phyloP scores from a whole-genome alignment of 2,888 invertebrate species.

The Synergus laeviventris region DNA sequence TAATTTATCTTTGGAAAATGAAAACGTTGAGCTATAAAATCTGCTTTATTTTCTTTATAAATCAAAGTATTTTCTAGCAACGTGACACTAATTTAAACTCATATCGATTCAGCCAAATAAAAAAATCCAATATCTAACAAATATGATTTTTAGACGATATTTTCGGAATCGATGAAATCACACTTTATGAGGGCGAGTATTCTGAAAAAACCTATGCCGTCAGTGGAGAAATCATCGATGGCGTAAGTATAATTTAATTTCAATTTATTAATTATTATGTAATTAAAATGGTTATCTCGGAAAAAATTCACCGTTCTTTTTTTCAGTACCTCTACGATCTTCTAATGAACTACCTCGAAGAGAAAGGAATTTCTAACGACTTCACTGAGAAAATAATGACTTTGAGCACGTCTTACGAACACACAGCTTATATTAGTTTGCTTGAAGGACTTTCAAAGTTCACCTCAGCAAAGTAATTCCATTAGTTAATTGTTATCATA shows the following conservation, averaged over 20 bases:
- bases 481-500: conserved; percentile 14
- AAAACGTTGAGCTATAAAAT: conserved; percentile 54
- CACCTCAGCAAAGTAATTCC: conserved; percentile 81
- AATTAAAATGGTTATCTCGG: background rate
- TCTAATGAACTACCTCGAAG: conserved; percentile 95
- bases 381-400: conserved; percentile 93
- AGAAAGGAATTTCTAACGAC: conserved; percentile 95
- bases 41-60: conserved; percentile 46
- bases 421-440: conserved; percentile 92
- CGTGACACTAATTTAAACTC: conserved; percentile 47
- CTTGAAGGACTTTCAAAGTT: conserved; percentile 92
- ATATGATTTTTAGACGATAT: conserved; percentile 83
- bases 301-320: conserved; percentile 37
- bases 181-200: conserved; percentile 92
- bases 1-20: conserved; percentile 66
- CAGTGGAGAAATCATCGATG: conserved; percentile 96
- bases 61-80: conserved; percentile 46
- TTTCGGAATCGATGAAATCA: conserved; percentile 95
- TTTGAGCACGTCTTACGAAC: conserved; percentile 95
- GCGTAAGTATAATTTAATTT: conserved; percentile 80
- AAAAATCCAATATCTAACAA: conserved; percentile 49
- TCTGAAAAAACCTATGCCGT: conserved; percentile 92
- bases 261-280: conserved; percentile 3
- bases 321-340: conserved; percentile 94
- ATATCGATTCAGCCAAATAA: conserved; percentile 37